These are phyloP conservation scores for Drosophila suboccidentalis DNA, from an alignment of 2,888 invertebrate species.

Conservation along the genomic window DNA sequence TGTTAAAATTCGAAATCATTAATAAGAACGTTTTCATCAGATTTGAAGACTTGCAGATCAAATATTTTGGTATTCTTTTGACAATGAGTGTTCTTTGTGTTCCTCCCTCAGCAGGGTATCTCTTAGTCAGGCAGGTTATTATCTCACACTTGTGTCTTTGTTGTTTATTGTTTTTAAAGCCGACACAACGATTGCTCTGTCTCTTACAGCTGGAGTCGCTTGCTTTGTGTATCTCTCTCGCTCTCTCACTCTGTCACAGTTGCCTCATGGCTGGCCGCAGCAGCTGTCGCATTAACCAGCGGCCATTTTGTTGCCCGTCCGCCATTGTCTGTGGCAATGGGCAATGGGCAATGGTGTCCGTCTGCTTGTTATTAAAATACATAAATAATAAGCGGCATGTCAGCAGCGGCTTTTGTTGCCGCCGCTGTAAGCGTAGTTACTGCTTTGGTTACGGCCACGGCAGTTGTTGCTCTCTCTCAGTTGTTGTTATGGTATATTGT, in stretches of 20 bases:
- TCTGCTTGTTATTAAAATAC: conserved; percentile 81
- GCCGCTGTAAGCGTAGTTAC: conserved; percentile 33
- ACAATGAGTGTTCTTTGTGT: too few relatives aligned
- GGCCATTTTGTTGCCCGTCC: conserved; percentile 77
- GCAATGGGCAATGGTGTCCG: conserved; percentile 54
- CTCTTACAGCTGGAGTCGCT: conserved; percentile 46
- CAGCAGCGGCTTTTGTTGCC: conserved; percentile 80
- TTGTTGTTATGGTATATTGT: conserved; percentile 62
- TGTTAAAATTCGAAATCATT: too few relatives aligned
- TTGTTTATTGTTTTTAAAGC: conserved; percentile 71
- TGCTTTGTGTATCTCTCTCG: conserved; percentile 27
- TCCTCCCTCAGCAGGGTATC: conserved; percentile 22
- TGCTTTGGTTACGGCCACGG: conserved; percentile 34
- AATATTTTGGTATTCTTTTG: too few relatives aligned
- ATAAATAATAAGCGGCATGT: conserved; percentile 83
- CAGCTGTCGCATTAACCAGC: conserved; percentile 82
- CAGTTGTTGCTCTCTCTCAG: conserved; percentile 30
- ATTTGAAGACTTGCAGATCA: background rate
- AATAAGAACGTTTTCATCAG: too few relatives aligned
- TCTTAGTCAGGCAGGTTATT: background rate
- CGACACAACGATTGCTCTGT: conserved; percentile 31
- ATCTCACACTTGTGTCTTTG: background rate
- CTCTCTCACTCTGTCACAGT: conserved; percentile 8
- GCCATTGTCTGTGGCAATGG: conserved; percentile 77
- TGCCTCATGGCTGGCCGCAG: conserved; percentile 50